A percentile compares a stretch with the other conserved stretches of the same genome.
These are phyloP conservation scores for Gymnarchus niloticus DNA, from an alignment of 2,113 vertebrate genomes.

Conservation along the genomic window DNA sequence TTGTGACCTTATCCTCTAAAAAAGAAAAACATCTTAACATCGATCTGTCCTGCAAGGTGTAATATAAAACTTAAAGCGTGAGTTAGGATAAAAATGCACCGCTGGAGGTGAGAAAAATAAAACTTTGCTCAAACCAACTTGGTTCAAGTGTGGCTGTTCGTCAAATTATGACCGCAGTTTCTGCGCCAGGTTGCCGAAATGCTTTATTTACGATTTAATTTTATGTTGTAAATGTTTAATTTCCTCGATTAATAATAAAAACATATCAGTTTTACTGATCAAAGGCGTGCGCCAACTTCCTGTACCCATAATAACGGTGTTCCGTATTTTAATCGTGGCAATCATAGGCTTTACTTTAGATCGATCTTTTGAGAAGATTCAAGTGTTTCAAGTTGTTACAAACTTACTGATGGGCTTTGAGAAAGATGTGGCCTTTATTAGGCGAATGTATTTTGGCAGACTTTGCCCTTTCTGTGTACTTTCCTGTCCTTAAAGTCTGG, in stretches of 20 bases:
- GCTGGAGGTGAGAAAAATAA: not conserved
- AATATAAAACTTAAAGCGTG: not conserved
- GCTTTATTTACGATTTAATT: no score
- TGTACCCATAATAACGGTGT: conserved; percentile 2
- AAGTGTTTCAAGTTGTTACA: no score
- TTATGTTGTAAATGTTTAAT: no score
- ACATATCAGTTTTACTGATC: not conserved
- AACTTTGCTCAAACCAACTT: not conserved
- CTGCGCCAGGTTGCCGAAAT: no score
- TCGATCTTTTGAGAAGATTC: not conserved
- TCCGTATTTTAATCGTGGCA: not conserved
- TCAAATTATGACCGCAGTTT: no score
- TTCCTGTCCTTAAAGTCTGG: not conserved
- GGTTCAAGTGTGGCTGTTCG: not conserved
- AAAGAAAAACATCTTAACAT: no score
- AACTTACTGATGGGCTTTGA: not conserved
- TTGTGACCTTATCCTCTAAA: not conserved
- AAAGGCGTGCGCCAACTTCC: conserved; percentile 1
- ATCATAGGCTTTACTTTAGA: not conserved
- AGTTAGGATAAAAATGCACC: not conserved
- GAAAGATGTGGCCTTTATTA: no score
- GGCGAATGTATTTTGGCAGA: not conserved
- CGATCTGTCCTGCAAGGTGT: not conserved
- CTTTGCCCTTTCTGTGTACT: not conserved
- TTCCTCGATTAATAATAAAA: not conserved